Base-by-base conservation (phyloP, 2,888 invertebrate species). In the Amiota minor region DNA sequence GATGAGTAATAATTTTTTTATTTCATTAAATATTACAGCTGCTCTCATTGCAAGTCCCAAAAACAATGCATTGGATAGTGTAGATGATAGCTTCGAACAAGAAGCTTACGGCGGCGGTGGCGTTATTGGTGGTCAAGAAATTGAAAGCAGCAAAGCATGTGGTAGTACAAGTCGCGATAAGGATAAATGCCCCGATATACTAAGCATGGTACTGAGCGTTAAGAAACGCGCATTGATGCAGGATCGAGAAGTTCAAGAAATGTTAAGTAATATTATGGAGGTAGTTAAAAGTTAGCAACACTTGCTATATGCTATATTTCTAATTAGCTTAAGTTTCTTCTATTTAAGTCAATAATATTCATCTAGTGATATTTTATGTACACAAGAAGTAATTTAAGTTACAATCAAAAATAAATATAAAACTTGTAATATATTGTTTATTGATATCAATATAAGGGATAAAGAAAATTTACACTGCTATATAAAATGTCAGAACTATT, bases 171-270 rank as follows among this genome's bases (percentile, higher is more conserved):
- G 61, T 3, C 80, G 84, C 3, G 89, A 89, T 59, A 87, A 88
- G 20, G 85, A 81, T 18, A 89, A 88, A 76, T 86, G 84, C 70
- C 81, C 89, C 0, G 89, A 89, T 80, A 81, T 89, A 18, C 79
- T 89, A 10, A 85, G 83, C 45, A 79, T 87, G 72, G 87, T 89
- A 0, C 74, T 89, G 35, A 88, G 84, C 70, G 80, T 81, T 9
- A 89, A 89, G 64, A 89, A 89, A 62, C 79, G 83, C 3, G 83
- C 85, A 0, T 47, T 89, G 18, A 83, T 89, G 79, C 86, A 85
- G 49, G 80, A 89, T 78, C 82, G 88, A 0, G 87, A 89, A 23
- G 88, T 89, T 6, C 83, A 87, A 46, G 74, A 78, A 47, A 88
- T 89, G 72, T 81, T 89, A 73, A 77, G 80, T 8, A 77, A 84